Conservation (phyloP, 2,888 invertebrate species). For the Aspidapion aeneum region DNA sequence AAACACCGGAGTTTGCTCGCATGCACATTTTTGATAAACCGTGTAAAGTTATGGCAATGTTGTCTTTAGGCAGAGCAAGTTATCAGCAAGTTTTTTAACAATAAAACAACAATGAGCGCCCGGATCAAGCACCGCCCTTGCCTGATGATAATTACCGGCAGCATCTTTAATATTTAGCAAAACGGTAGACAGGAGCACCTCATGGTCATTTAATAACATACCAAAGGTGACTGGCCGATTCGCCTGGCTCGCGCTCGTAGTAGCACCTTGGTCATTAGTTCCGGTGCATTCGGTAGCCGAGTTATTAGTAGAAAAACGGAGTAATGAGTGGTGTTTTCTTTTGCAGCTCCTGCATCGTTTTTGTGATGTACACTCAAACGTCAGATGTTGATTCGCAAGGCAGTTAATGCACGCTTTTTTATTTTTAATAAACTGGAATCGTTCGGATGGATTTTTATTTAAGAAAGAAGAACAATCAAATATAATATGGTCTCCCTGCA, state of each 20-base stretch:
- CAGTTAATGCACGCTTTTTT: not conserved
- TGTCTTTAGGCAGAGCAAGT: not conserved
- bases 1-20: not conserved
- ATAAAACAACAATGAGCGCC: not conserved
- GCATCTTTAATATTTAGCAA: not conserved
- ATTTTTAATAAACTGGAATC: conserved; percentile 1
- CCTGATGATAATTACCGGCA: not conserved
- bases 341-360: not conserved
- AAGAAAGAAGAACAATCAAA: not conserved
- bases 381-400: not conserved
- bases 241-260: not conserved
- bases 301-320: not conserved
- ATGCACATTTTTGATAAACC: not conserved
- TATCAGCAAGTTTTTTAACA: not conserved
- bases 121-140: not conserved
- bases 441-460: not conserved
- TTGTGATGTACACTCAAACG: not conserved
- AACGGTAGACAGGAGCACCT: not conserved
- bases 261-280: not conserved
- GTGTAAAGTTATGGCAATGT: not conserved
- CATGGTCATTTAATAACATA: not conserved
- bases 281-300: not conserved
- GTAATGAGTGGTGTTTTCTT: not conserved
- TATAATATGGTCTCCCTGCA: not conserved
- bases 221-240: not conserved